Base-by-base conservation (phyloP, 2,888 invertebrate genomes). In the Drosophila paucipuncta region DNA sequence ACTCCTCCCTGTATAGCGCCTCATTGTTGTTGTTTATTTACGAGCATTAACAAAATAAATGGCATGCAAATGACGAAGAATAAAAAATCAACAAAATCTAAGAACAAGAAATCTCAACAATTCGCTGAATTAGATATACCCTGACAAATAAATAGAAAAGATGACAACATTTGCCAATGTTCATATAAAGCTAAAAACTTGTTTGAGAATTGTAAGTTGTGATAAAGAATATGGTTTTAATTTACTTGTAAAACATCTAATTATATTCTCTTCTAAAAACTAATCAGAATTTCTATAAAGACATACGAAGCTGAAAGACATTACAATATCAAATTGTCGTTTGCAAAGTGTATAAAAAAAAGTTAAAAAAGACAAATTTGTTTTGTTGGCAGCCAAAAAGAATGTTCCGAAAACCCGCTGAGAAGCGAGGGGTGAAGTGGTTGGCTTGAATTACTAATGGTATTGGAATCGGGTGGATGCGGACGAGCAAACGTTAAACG, bases 1-100 rank as follows among this genome's bases (percentile, higher is more conserved):
- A 54, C 58, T 30, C 49, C 28, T 55, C 11, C 31, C 22, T 5
- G 9, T 10, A 6, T 28, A 28, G 37, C 55, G 58, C 16, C 64
- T 39, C 55, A 35, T 55, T 67, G 67, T 33, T 72, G 72, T 91
- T 87, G 87, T 91, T 91, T 87, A 87, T 87, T 87, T 77, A 76
- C 85, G 72, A 76, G 89, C 86, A 87, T 87, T 87, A 87, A 89
- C 85, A 84, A 87, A 89, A 87, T 87, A 87, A 87, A 87, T 91
- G 85, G 80, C 91, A 89, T 89, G 91, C 86, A 91, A 87, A 87
- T 84, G 85, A 82, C 78, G 50, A 75, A 50, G 68, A 47, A 71
- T 41, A 63, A 59, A 61, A 73, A 63, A 67, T 11, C 49, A 49
- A 43, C 18, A 39, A 18, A 33, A 31, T 30, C 55, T 41, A 54